phyloP scores from a whole-genome alignment of 2,113 vertebrate genomes.

The Dipodomys stephensi region DNA sequence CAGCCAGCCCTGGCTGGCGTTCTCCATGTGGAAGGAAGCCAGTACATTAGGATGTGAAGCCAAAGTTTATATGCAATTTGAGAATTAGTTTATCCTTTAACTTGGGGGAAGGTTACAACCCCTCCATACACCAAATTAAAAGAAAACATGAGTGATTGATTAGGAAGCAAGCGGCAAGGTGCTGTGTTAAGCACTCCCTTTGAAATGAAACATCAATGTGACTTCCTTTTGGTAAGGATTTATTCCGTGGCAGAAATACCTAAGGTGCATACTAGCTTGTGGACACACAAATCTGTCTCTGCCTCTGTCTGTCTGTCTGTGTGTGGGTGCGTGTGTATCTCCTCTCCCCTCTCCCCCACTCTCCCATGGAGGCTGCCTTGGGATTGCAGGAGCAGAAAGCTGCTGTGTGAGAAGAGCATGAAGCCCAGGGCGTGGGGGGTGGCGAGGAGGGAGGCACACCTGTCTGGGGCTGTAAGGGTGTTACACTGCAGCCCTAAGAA shows the following conservation, averaged over 20 bases:
- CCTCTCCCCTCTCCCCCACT: no score
- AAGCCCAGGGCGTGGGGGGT: no score
- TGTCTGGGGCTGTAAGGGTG: neutral
- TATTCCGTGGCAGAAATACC: conserved; percentile 30
- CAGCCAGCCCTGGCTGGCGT: neutral
- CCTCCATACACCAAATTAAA: neutral
- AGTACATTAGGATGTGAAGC: conserved; percentile 28
- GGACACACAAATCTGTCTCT: neutral
- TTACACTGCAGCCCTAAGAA: neutral
- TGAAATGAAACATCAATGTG: conserved; percentile 47
- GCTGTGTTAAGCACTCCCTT: conserved; percentile 39
- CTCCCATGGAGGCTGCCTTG: neutral
- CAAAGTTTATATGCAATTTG: neutral
- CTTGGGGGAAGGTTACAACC: neutral
- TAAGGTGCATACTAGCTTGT: conserved; percentile 29
- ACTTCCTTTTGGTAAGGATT: conserved; percentile 55
- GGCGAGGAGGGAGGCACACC: neutral
- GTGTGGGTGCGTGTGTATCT: no score
- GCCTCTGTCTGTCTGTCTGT: no score
- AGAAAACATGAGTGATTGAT: neutral
- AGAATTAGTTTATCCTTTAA: conserved; percentile 53
- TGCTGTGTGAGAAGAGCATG: conserved; percentile 26
- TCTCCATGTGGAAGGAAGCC: neutral
- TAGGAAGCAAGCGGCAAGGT: neutral
- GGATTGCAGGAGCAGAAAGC: neutral